A percentile compares a stretch with the other conserved stretches of the same genome.
phyloP scores from a whole-genome alignment of 2,797 vertebrate species.

The Hybognathus amarus region DNA sequence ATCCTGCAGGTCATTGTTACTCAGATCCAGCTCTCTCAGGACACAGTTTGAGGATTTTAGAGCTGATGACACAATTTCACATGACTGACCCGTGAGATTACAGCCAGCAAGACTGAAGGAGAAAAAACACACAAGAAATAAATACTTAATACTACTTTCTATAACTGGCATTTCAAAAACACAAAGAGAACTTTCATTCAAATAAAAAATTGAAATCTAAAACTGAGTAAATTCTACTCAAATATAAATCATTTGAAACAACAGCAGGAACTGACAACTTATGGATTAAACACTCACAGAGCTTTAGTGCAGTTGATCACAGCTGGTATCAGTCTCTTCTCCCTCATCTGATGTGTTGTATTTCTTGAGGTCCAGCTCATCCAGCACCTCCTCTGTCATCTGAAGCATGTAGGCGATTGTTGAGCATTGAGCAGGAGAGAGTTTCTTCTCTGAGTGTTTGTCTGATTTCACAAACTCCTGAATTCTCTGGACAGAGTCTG shows the following conservation, averaged over 20 bases:
- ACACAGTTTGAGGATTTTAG: not conserved
- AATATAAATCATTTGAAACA: no score
- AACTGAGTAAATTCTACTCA: no score
- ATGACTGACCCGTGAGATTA: not conserved
- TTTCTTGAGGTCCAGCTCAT: no score
- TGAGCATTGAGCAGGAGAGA: no score
- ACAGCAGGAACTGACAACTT: no score
- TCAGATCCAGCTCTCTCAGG: not conserved
- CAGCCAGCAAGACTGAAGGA: not conserved
- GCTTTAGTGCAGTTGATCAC: not conserved
- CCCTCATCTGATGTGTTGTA: not conserved
- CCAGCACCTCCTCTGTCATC: no score
- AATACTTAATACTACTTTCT: not conserved
- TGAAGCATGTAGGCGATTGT: no score
- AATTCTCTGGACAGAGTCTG: no score
- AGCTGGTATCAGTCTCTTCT: slow-evolving; percentile 10
- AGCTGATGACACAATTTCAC: not conserved
- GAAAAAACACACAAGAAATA: not conserved
- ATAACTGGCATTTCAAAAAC: not conserved
- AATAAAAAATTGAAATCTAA: no score
- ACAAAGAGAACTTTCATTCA: not conserved
- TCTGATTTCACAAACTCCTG: no score
- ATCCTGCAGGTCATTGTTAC: not conserved
- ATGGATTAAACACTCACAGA: not conserved
- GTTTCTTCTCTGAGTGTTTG: no score